phyloP scores from a whole-genome alignment of 1,140 invertebrate genomes.

The Trigoniulus corallinus region DNA sequence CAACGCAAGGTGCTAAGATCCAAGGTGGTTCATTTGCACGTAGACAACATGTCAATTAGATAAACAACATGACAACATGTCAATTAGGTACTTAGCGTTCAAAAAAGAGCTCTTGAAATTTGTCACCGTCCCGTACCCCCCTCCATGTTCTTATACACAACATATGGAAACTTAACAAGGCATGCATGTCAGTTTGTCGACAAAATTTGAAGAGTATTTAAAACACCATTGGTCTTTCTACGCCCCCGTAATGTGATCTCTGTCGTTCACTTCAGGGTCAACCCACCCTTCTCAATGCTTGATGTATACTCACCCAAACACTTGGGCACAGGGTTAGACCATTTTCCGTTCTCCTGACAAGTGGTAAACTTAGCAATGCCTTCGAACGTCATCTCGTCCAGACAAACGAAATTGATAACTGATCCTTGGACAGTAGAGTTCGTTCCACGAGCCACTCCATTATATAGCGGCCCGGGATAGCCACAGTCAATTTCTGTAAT shows the following conservation, averaged over 20 bases:
- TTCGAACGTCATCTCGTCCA: slow-evolving; percentile 78
- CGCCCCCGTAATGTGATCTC: no score
- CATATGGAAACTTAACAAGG: no score
- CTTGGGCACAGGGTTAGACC: slow-evolving; percentile 77
- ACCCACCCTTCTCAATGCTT: no score
- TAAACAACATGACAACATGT: neutral
- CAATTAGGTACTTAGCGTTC: neutral
- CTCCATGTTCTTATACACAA: no score
- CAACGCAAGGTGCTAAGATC: slow-evolving; percentile 62
- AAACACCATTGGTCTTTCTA: no score
- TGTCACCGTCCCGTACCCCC: no score
- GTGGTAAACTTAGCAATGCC: slow-evolving; percentile 67
- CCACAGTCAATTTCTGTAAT: slow-evolving; percentile 81
- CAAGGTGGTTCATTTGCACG: neutral
- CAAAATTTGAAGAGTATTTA: no score
- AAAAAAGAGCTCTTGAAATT: no score
- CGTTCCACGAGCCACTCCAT: slow-evolving; percentile 86
- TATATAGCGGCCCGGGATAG: slow-evolving; percentile 69
- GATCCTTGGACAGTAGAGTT: slow-evolving; percentile 67
- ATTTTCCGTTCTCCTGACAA: slow-evolving; percentile 78
- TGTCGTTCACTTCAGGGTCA: no score
- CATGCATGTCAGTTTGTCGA: no score
- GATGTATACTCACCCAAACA: slow-evolving; percentile 58
- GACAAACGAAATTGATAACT: slow-evolving; percentile 83
- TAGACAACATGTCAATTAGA: neutral